Percentiles rank a stretch among this genome's conserved stretches.
Conservation (phyloP, 2,888 invertebrate genomes). For the Drosophila setosimentum region DNA sequence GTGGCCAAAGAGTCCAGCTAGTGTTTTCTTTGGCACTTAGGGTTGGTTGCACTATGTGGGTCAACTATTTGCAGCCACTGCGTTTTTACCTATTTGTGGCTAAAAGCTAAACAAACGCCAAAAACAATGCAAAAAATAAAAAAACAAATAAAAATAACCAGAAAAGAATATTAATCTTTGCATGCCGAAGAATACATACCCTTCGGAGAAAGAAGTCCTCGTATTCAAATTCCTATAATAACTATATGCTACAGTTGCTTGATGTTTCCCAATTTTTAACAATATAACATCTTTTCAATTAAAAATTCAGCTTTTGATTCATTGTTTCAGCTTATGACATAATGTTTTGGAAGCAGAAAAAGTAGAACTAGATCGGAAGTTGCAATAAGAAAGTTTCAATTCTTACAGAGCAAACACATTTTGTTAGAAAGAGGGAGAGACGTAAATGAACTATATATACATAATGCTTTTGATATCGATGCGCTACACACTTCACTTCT, state of each 20-base stretch:
- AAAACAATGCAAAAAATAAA: slow-evolving; percentile 16
- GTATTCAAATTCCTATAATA: not conserved
- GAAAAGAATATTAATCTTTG: not conserved
- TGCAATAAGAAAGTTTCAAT: not conserved
- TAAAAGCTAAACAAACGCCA: slow-evolving; percentile 26
- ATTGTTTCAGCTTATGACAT: not conserved
- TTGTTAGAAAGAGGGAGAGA: not conserved
- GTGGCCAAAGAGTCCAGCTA: slow-evolving; percentile 15
- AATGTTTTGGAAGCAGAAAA: not conserved
- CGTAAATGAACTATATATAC: not conserved
- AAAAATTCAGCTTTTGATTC: not conserved
- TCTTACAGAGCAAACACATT: not conserved
- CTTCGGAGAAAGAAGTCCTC: not conserved
- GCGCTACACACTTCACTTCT: not conserved
- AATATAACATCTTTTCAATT: not conserved
- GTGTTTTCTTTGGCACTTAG: slow-evolving; percentile 38
- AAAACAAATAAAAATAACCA: not conserved
- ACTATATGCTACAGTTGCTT: not conserved
- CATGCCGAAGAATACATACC: not conserved
- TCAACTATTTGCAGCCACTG: slow-evolving; percentile 51
- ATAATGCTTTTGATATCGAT: not conserved
- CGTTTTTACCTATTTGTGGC: slow-evolving; percentile 21
- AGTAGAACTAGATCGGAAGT: not conserved
- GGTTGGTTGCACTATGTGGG: slow-evolving; percentile 60
- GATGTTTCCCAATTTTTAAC: not conserved